Evolutionary conservation across 1,140 invertebrate genomes (phyloP).

Genomic region (Colletes gigas): DNA sequence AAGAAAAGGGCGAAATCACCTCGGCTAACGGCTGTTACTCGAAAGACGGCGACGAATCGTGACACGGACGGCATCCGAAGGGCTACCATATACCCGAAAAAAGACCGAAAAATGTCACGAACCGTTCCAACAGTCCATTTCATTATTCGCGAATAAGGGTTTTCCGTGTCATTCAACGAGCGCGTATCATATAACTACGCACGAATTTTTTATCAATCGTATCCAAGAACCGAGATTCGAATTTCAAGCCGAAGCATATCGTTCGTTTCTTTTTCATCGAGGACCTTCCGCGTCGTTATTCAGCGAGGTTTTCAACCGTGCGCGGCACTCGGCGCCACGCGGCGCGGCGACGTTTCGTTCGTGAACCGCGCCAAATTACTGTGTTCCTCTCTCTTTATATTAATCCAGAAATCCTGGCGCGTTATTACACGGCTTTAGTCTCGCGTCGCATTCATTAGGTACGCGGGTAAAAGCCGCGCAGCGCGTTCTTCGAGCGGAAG

Average conservation of each 20-base stretch:
- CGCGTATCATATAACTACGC: too few species aligned
- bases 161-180: neutral
- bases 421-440: slow-evolving; percentile 27
- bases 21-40: neutral
- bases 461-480: slow-evolving; percentile 30
- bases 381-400: neutral
- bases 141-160: neutral
- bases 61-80: neutral
- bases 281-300: neutral
- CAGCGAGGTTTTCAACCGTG: neutral
- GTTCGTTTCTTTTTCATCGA: neutral
- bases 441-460: slow-evolving; percentile 46
- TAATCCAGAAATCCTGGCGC: slow-evolving; percentile 29
- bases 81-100: neutral
- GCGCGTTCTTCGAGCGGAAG: neutral
- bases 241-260: neutral
- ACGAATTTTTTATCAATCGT: neutral
- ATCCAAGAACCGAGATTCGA: neutral
- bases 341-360: neutral
- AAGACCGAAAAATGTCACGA: neutral
- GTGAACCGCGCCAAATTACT: slow-evolving; percentile 15
- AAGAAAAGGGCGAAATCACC: neutral
- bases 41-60: neutral
- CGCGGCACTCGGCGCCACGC: neutral
- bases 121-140: neutral